Base-by-base conservation (phyloP, 2,888 invertebrate genomes). In the Coremacera marginata region DNA sequence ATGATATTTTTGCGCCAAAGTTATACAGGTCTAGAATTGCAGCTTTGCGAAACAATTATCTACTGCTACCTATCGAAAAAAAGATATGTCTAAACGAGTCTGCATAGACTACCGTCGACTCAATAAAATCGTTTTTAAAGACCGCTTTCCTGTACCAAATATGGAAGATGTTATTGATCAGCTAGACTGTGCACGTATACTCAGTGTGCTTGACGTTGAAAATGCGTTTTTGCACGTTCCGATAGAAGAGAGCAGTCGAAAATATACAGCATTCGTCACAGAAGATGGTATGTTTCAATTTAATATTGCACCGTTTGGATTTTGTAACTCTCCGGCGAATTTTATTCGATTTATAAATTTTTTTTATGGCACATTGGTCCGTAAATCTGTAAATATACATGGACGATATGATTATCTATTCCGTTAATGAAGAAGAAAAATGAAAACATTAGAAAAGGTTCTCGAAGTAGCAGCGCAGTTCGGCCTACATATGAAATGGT, bases 381-480 rank as follows among this genome's bases (percentile, higher is more conserved):
- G 19, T 52, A 7, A 52, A 19, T 19, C 16, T 52, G 52, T 52
- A n/a, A 52, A 19, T 52, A 5, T 52, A 52, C 52, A 52, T 52
- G 52, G 81, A 81, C 62, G 80, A 82, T 44, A 77, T 81, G 3
- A 78, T 81, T n/a, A 79, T 82, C 25, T 73, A 76, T n/a, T 70
- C 80, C 0, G 49, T 52, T 16, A 27, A 77, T 11, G 77, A 79
- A 49, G 55, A 63, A 0, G 81, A 81, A 57, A 78, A 0, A 22
- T 79, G 0, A 14, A 57, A 8, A 75, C 67, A 22, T 52, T 80
- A 27, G 51, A 25, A 22, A 51, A 14, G 31, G 51, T 70, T 11
- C n/a, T 22, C 9, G 9, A 70, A 44, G 19, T 49, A 25, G 27
- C 22, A 51, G 49, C 51, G 14, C 25, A 49, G 19, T 25, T 11